Base-by-base conservation (phyloP, 2,888 invertebrate genomes). In the Drosophila antonietae region DNA sequence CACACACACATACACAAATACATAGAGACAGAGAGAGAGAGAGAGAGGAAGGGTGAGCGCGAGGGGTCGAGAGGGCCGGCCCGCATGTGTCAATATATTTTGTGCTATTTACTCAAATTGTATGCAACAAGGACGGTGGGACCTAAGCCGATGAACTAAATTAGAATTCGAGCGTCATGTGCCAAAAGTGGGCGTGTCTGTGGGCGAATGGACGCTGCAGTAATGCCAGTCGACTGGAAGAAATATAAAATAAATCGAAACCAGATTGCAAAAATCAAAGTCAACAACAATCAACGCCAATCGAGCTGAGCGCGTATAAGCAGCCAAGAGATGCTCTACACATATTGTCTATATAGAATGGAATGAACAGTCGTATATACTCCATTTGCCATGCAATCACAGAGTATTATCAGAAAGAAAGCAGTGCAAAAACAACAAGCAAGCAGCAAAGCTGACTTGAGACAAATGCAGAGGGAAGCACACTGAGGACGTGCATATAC, bases 201-300 rank as follows among this genome's bases (percentile, higher is more conserved):
- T 47, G 65, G 43, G 61, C 56, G 41, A 75, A 47, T 67, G 81
- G 65, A 67, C 68, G 68, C 61, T 73, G 74, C 75, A 71, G 57
- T 63, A 75, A 69, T 78, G 89, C 66, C 82, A 83, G 75, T 88
- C 83, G 82, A 82, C 81, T 83, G 89, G 78, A 85, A 88, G 77
- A 78, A 71, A 83, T 79, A 84, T 78, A 77, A 78, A 87, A 83
- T 88, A 89, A 83, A 87, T 89, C 87, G 83, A 87, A 81, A 79
- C 65, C 77, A 78, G 81, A 88, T 88, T 82, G 82, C 88, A 78
- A 81, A 83, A 88, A 89, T 88, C 88, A 83, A 85, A 83, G 84
- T 81, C 78, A 82, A 82, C 78, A 84, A 74, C 88, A 87, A 86
- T 86, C 79, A 78, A 81, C 73, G 73, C 73, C 39, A n/a, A 8